Base-by-base conservation (phyloP, 2,113 vertebrate genomes). In the Callospermophilus lateralis region DNA sequence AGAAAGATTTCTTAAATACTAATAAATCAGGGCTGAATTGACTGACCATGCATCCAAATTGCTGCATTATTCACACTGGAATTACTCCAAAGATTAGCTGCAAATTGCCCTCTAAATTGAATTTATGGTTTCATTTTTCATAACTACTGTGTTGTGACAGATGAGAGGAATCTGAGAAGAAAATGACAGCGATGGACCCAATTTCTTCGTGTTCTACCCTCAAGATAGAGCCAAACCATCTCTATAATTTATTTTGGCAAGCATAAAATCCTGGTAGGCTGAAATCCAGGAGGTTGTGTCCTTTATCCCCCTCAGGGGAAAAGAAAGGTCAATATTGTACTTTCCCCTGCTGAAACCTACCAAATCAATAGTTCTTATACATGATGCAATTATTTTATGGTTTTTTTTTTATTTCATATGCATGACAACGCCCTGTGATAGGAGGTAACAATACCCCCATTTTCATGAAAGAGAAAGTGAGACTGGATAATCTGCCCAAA, bases 111-210 rank as follows among this genome's bases (percentile, higher is more conserved):
- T 98, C 98, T 98, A 99, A 99, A 98, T 99, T 99, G 98, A 99
- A 99, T 99, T 99, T 99, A 99, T 98, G 97, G 98, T 98, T 99
- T 99, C 98, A 99, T 99, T 99, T 99, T 99, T 99, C 98, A 98
- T 98, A 98, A 98, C 98, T 98, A 97, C 98, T 98, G 84, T 98
- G 97, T 98, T 99, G 98, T 98, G 98, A 98, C 98, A 98, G 98
- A 98, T 98, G 98, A 99, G 98, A 98, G 81, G 96, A 98, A 98
- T 98, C 95, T 98, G 96, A 97, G 93, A 98, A 98, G 98, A 98
- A 99, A 99, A 98, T 98, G 98, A 98, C 98, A 99, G 98, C 78
- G 61, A 98, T 97, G 97, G 97, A 98, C 98, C 95, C 84, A 98
- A 98, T 98, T 98, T 98, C 97, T 97, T 97, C 98, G 88, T 93